Evolutionary conservation across 2,797 vertebrate genomes (phyloP).

Genomic region (Sebastes elongatus): DNA sequence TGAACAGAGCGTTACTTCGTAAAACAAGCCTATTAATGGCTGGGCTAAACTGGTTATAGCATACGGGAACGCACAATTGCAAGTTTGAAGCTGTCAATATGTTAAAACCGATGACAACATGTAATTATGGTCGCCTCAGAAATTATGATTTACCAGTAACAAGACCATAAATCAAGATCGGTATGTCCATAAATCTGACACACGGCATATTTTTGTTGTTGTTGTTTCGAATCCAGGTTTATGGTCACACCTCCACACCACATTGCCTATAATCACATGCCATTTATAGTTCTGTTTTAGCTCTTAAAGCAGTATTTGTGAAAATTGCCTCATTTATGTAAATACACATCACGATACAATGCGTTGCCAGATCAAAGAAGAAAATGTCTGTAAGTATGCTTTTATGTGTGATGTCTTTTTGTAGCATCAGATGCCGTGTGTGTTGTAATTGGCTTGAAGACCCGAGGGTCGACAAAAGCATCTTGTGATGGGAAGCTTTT

Average conservation of each 20-base stretch:
- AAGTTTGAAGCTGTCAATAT: neutral
- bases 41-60: neutral
- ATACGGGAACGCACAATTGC: neutral
- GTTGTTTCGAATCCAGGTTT: conserved; percentile 1
- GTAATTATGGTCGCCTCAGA: neutral
- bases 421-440: conserved; percentile 11
- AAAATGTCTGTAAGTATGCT: conserved; percentile 28
- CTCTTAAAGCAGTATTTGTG: conserved; percentile 20
- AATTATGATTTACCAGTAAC: neutral
- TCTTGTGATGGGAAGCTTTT: conserved; percentile 29
- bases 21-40: neutral
- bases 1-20: neutral
- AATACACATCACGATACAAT: neutral
- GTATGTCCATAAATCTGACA: neutral
- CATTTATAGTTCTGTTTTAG: conserved; percentile 14
- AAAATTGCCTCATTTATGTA: conserved; percentile 44
- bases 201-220: neutral
- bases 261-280: conserved; percentile 10
- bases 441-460: conserved; percentile 40
- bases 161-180: neutral
- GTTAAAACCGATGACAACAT: neutral
- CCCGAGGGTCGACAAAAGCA: neutral
- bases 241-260: neutral
- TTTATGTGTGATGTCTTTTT: conserved; percentile 22
- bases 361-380: conserved; percentile 46